Base-by-base conservation (phyloP, 2,113 vertebrate genomes). In the Amblyopsis rosae region DNA sequence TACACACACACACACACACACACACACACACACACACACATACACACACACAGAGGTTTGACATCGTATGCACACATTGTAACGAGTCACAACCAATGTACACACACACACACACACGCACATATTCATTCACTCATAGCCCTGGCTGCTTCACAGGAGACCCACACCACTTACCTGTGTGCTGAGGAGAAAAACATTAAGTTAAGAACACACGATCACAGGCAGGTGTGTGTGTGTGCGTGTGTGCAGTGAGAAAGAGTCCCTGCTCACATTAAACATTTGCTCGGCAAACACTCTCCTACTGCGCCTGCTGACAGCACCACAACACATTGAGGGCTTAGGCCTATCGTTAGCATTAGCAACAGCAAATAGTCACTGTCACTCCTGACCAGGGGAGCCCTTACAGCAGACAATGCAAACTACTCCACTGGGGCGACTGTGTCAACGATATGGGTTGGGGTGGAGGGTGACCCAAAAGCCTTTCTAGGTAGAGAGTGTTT, bases 1-100 rank as follows among this genome's bases (percentile, higher is more conserved):
- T 94, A 90, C 70, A 82, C 83, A 82, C 72, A 86, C 79, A 80
- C 67, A 81, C 67, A 75, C 59, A 83, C 59, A 59, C 60, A 79
- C 57, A 75, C 57, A 69, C 70, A 75, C 49, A 61, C 47, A 84
- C 75, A 59, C 47, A 47, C 63, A 81, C 56, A 72, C 59, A 68
- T 67, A 75, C 49, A 53, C 50, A 83, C 74, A 75, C 49, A 53
- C 50, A 83, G 72, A 56, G 33, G 26, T 12, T 48, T 12, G 48
- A 32, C 56, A 13, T 84, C 75, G 75, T 65, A 81, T 61, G 73
- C 61, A 81, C 59, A 59, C 63, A 79, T 45, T 11, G 41, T 41
- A 41, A 51, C 49, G 32, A 32, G 58, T 59, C 12, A 32, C 53
- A 10, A 55, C n/a, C n/a, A n/a, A 33, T 15, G 41, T 41, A 69